Percentiles rank a stretch among this genome's conserved stretches.
phyloP scores from a whole-genome alignment of 2,888 invertebrate genomes.

The Crematogaster levior region DNA sequence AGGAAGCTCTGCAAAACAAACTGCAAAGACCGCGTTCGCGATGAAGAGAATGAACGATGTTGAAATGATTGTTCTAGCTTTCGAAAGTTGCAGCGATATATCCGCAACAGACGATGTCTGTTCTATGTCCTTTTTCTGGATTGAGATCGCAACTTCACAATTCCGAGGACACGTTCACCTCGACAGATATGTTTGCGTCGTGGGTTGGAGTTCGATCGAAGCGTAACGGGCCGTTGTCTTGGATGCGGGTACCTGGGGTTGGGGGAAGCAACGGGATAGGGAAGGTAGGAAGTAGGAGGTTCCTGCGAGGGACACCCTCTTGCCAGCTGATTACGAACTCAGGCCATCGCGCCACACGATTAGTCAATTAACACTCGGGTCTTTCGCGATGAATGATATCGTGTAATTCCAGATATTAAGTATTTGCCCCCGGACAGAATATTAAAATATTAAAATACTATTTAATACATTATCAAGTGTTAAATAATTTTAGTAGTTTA shows the following conservation, averaged over 20 bases:
- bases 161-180: constrained; percentile 76
- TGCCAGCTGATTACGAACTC: constrained; percentile 72
- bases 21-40: neutral
- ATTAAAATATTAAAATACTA: neutral
- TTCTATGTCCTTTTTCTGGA: constrained; percentile 51
- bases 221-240: constrained; percentile 85
- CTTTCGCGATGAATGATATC: neutral
- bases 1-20: neutral
- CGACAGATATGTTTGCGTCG: constrained; percentile 82
- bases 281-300: constrained; percentile 70
- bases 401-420: neutral
- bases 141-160: constrained; percentile 67
- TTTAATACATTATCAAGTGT: neutral
- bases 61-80: constrained; percentile 15
- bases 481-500: neutral
- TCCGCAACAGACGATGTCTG: constrained; percentile 20
- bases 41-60: neutral
- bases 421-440: neutral
- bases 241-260: constrained; percentile 83
- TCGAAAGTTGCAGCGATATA: constrained; percentile 42
- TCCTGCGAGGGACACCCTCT: constrained; percentile 68
- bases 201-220: constrained; percentile 83
- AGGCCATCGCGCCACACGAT: constrained; percentile 36
- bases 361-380: constrained; percentile 36
- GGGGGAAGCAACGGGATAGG: constrained; percentile 72